phyloP scores from a whole-genome alignment of 2,113 vertebrate genomes.

The Erythrolamprus reginae region DNA sequence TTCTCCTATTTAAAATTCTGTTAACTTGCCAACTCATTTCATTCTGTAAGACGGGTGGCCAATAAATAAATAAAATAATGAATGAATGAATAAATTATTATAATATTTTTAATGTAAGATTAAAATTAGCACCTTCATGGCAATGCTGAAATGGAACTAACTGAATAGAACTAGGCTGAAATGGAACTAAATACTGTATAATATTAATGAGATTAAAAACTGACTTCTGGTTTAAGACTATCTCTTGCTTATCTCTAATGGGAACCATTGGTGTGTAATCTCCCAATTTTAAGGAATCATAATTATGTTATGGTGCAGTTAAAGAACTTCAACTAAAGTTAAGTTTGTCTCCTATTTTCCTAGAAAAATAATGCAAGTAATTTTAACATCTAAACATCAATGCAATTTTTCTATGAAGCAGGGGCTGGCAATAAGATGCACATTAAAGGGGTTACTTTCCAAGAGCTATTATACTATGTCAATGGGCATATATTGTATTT shows the following conservation, averaged over 20 bases:
- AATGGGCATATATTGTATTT: background rate
- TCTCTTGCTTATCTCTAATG: background rate
- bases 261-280: background rate
- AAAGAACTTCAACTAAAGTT: background rate
- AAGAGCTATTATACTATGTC: background rate
- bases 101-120: background rate
- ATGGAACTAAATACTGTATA: background rate
- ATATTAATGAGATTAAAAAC: background rate
- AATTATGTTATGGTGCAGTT: background rate
- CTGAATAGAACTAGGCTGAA: background rate
- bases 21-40: background rate
- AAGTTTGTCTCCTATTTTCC: background rate
- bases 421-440: background rate
- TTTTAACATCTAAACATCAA: background rate
- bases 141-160: background rate
- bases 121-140: background rate
- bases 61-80: too few species aligned
- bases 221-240: background rate
- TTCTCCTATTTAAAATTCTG: background rate
- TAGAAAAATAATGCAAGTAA: background rate
- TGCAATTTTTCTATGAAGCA: conserved; percentile 8
- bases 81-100: too few species aligned
- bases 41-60: background rate
- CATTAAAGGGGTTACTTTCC: background rate
- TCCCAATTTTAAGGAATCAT: background rate